Conservation (phyloP, 2,113 vertebrate genomes). For the Sturnus vulgaris region DNA sequence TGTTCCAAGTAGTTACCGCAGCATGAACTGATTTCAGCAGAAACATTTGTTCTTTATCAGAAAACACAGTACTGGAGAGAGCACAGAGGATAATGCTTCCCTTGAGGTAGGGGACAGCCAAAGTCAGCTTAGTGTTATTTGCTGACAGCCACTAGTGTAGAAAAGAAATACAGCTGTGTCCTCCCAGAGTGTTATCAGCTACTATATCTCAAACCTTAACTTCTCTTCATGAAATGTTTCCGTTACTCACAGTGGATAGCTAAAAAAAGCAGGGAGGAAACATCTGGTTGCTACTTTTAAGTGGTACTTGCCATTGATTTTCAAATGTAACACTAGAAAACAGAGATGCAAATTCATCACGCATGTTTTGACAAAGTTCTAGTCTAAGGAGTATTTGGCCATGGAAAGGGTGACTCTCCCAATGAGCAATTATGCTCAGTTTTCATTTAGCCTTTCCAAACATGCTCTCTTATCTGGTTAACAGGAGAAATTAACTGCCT, state of each 20-base stretch:
- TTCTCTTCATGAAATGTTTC: background rate
- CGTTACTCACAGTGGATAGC: background rate
- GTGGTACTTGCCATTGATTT: background rate
- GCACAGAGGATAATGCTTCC: background rate
- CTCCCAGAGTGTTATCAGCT: background rate
- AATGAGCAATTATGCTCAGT: background rate
- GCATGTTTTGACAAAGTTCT: background rate
- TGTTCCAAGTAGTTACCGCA: background rate
- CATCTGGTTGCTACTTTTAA: background rate
- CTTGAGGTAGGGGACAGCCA: background rate
- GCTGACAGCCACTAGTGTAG: background rate
- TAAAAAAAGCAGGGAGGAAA: background rate
- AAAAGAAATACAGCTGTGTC: slow-evolving; percentile 13
- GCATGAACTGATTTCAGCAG: background rate
- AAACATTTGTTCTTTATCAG: background rate
- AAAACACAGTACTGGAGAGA: background rate
- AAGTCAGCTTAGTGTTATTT: background rate
- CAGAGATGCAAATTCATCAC: background rate
- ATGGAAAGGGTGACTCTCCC: background rate
- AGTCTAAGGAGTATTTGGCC: background rate
- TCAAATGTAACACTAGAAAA: background rate
- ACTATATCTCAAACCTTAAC: background rate
- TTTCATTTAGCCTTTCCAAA: background rate
- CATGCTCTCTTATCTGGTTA: background rate
- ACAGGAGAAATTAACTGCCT: background rate